A percentile compares a stretch with the other conserved stretches of the same genome.
Conservation (phyloP, 2,888 invertebrate species). For the Plutella xylostella region DNA sequence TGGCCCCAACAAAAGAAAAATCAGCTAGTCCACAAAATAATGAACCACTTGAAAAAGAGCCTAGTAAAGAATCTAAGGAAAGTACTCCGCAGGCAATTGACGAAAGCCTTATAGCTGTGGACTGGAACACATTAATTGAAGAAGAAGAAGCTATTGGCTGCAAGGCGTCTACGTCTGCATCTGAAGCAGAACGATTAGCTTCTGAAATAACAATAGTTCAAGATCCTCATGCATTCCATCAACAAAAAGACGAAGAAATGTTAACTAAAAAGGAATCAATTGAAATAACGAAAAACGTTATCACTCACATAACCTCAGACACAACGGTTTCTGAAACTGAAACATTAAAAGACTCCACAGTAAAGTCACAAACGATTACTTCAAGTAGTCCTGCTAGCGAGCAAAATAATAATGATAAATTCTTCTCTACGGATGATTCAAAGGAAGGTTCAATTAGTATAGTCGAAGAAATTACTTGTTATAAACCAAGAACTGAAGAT, state of each 20-base stretch:
- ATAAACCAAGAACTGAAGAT: slow-evolving; percentile 35
- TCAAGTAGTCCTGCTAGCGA: slow-evolving; percentile 29
- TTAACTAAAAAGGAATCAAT: no score
- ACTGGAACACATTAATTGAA: slow-evolving; percentile 55
- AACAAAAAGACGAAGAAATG: no score
- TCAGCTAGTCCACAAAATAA: no score
- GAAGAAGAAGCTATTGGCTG: slow-evolving; percentile 49
- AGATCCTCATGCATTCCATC: no score
- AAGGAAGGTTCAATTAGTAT: slow-evolving; percentile 38
- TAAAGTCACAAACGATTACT: slow-evolving; percentile 14
- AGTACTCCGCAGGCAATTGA: background rate
- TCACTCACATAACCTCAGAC: no score
- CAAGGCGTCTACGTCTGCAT: background rate
- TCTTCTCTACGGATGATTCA: slow-evolving; percentile 30
- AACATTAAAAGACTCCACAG: no score
- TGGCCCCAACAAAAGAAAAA: no score
- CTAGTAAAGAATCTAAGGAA: slow-evolving; percentile 7
- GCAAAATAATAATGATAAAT: slow-evolving; percentile 57
- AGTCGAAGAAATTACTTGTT: slow-evolving; percentile 40
- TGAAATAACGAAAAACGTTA: no score
- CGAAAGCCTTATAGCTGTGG: slow-evolving; percentile 28
- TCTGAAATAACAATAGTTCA: no score
- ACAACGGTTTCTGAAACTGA: no score
- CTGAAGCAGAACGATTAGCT: background rate
- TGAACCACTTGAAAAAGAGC: slow-evolving; percentile 14